Evolutionary conservation across 2,113 vertebrate species (phyloP).

Genomic region (Merops nubicus): DNA sequence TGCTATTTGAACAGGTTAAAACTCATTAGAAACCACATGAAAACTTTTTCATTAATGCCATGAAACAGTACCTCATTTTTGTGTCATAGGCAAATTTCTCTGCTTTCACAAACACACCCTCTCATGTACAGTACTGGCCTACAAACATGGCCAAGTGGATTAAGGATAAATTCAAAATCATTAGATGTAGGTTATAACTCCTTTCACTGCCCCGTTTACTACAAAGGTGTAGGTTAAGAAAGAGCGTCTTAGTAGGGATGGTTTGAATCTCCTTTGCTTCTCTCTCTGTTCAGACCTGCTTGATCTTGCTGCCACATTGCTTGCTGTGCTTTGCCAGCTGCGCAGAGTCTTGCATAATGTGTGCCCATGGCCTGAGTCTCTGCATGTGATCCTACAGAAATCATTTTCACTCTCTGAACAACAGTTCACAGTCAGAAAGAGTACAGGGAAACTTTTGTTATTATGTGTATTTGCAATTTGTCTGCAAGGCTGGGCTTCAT

Average conservation of each 20-base stretch:
- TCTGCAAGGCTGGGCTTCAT: not conserved
- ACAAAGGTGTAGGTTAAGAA: not conserved
- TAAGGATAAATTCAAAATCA: not conserved
- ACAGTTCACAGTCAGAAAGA: not conserved
- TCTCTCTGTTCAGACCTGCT: not conserved
- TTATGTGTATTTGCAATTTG: not conserved
- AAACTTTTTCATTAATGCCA: slow-evolving; percentile 4
- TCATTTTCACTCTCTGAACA: not conserved
- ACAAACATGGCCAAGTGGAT: not conserved
- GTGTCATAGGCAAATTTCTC: slow-evolving; percentile 20
- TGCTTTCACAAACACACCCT: not conserved
- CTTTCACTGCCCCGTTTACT: not conserved
- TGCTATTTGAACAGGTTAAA: slow-evolving; percentile 59
- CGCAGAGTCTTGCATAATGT: not conserved
- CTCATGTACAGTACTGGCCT: not conserved
- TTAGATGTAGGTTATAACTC: not conserved
- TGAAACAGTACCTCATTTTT: not conserved
- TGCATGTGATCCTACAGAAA: not conserved
- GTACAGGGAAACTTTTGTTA: not conserved
- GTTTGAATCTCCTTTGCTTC: not conserved
- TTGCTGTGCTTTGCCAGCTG: not conserved
- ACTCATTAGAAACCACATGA: slow-evolving; percentile 64
- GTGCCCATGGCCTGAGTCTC: not conserved
- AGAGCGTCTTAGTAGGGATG: not conserved
- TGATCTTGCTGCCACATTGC: not conserved